These are phyloP conservation scores for Melipona bicolor DNA, from an alignment of 2,888 invertebrate species.

Conservation along the genomic window DNA sequence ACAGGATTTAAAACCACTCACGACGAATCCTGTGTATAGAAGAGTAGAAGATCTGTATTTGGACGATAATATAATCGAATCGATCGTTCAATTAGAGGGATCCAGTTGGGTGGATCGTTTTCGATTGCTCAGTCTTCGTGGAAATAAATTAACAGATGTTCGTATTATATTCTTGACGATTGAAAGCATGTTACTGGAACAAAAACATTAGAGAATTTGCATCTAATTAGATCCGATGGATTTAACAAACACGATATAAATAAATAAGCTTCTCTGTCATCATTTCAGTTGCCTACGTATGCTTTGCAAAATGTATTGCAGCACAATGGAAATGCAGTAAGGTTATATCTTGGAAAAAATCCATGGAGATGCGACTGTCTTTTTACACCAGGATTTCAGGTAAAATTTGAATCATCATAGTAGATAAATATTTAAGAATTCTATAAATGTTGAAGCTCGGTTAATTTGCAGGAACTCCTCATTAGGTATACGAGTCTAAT, in stretches of 20 bases:
- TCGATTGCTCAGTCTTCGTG: conserved; percentile 90
- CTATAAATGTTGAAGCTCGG: background rate
- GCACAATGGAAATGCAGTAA: conserved; percentile 89
- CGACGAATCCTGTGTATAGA: conserved; percentile 88
- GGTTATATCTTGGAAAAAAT: conserved; percentile 90
- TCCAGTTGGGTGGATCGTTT: conserved; percentile 92
- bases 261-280: background rate
- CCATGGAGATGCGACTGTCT: conserved; percentile 94
- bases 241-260: conserved; percentile 13
- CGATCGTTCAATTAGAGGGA: conserved; percentile 89
- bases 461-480: conserved; percentile 82
- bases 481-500: conserved; percentile 88
- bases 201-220: conserved; percentile 25
- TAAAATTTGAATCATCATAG: conserved; percentile 65
- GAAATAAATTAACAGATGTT: conserved; percentile 90
- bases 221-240: background rate
- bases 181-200: conserved; percentile 28
- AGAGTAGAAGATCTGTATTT: conserved; percentile 90
- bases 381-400: conserved; percentile 91
- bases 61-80: conserved; percentile 90
- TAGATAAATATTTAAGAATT: background rate
- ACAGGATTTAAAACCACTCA: conserved; percentile 86
- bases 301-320: conserved; percentile 92
- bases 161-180: conserved; percentile 52
- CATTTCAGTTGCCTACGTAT: conserved; percentile 90